Base-by-base conservation (phyloP, 2,888 invertebrate genomes). In the Gerris lacustris region DNA sequence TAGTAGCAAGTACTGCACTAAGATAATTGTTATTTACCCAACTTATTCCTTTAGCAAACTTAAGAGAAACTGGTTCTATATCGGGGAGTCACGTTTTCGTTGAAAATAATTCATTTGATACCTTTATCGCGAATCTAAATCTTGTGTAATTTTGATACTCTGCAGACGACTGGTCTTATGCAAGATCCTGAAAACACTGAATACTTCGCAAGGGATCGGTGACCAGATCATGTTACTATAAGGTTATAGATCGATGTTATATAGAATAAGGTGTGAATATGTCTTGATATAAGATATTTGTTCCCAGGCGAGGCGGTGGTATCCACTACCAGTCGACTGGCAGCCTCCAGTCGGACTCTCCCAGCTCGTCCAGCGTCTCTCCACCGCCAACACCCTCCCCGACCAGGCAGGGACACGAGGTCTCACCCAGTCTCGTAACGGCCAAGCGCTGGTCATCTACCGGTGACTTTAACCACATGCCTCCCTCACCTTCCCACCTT, bases 251-350 rank as follows among this genome's bases (percentile, higher is more conserved):
- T 31, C 31, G 31, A 31, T 31, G 31, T 31, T 31, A 31, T 31
- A 31, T 31, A 31, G 31, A 31, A 31, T 31, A 31, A 31, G 31
- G 31, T 31, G 31, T 31, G 31, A 31, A 31, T 31, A 31, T 31
- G 31, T 31, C 2, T 31, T 31, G 31, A 31, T 31, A 31, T 31
- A 31, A 31, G 31, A 31, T 31, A 4, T 31, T 31, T 31, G 31
- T 31, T 31, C 31, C 31, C 31, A 87, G 90, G 80, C 86, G 89
- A 9, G 31, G 64, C 7, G 64, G 64, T 77, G 88, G 89, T 44
- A 87, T 89, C 11, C 90, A 91, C 80, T 91, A 92, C 81, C 91
- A 92, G 79, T 91, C 91, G 1, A 90, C 90, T 67, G 89, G 89
- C 18, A 90, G 90, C 5, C 83, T 91, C 68, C 91, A 92, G 81